Evolutionary conservation across 2,888 invertebrate genomes (phyloP), one percentile per base, ranked within the genome.

Genomic region (Campoplex nolae): DNA sequence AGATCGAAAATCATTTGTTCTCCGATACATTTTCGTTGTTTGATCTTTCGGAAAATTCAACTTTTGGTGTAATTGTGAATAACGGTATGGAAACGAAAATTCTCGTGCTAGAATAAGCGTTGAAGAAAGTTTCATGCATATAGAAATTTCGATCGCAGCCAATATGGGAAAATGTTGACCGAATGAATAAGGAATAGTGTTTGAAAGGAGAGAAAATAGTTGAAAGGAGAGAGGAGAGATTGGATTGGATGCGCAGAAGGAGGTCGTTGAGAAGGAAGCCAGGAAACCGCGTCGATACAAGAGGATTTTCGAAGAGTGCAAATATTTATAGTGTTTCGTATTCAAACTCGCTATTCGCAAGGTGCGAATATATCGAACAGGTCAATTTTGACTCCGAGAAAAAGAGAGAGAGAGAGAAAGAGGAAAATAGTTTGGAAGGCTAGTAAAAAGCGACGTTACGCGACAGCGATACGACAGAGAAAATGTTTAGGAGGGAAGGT

Each of bases 261-360:
- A 42, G 23, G 23, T 42, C 23, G 68, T 68, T 23, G 23, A 68
- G 68, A 42, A 45, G 0, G 68, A 45, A 23, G 23, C 23, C 3
- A 45, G 42, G 23, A 42, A 28, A 45, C 35, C 68, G 42, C 42
- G 42, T 68, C n/a, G 68, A 23, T 45, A 13, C 1, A 23, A 23
- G 23, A 42, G 68, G 68, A 68, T 42, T 13, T 42, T n/a, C 23
- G 42, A 42, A 23, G 23, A 45, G 42, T 42, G 68, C 62, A 62
- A 62, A 62, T 62, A 62, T 62, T 62, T 62, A 62, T 32, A 32
- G 62, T 62, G 62, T 62, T 62, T 62, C 62, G 62, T 62, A 32
- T 9, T 62, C 62, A 32, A 62, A 13, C 6, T 62, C 6, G 32
- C 7, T 28, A 6, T 13, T 32, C 16, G 62, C 32, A 32, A 62